Evolutionary conservation across 2,113 vertebrate species (phyloP).

Genomic region (Nyctibius bracteatus): DNA sequence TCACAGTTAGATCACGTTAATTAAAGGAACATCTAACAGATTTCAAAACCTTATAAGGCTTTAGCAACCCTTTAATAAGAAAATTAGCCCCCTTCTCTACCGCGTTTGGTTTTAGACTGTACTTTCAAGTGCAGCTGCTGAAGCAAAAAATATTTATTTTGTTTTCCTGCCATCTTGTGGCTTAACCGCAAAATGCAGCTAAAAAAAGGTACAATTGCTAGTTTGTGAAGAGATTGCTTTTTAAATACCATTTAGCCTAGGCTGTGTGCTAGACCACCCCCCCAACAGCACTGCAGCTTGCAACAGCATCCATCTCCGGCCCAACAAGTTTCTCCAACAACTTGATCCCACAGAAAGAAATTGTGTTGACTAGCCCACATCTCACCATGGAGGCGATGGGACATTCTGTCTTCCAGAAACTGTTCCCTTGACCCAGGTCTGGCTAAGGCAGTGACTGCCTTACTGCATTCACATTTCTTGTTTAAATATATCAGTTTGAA

Average conservation of each 20-base stretch:
- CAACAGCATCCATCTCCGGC: background rate
- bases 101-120: rapidly evolving
- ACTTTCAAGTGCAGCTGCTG: background rate
- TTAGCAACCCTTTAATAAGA: background rate
- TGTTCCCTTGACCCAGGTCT: background rate
- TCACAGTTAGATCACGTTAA: background rate
- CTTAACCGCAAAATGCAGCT: background rate
- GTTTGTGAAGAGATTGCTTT: background rate
- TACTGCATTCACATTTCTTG: background rate
- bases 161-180: slow-evolving; percentile 58
- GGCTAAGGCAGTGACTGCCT: background rate
- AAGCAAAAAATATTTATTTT: slow-evolving; percentile 13
- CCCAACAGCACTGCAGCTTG: background rate
- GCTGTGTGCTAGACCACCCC: background rate
- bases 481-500: background rate
- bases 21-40: background rate
- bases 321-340: background rate
- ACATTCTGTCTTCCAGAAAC: background rate
- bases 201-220: background rate
- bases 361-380: background rate
- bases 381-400: rapidly evolving
- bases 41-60: background rate
- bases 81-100: background rate
- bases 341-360: background rate
- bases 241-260: background rate